These are phyloP conservation scores for Falco peregrinus DNA, from an alignment of 2,797 vertebrate genomes.

Conservation along the genomic window DNA sequence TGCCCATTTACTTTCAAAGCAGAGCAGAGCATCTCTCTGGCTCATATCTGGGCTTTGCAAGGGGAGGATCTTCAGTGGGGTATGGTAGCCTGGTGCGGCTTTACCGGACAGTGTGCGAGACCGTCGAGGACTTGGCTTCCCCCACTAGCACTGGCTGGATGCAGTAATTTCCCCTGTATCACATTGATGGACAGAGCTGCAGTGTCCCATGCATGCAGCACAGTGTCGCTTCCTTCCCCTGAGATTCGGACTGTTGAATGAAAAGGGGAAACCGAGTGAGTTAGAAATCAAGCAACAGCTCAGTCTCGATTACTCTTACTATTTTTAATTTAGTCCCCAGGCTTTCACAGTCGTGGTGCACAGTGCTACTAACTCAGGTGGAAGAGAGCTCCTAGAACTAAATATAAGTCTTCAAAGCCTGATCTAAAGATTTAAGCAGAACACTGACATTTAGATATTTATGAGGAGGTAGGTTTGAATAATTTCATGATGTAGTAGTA, in stretches of 20 bases:
- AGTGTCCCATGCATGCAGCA: rapidly evolving
- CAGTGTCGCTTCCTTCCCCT: neutral
- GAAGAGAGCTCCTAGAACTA: neutral
- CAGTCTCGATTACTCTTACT: neutral
- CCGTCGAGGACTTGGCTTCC: neutral
- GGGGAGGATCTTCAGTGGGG: neutral
- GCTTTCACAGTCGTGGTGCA: neutral
- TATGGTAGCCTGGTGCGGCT: neutral
- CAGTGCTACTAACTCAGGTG: neutral
- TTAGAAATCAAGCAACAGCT: neutral
- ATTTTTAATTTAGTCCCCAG: neutral
- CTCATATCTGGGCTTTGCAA: neutral
- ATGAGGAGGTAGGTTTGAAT: neutral
- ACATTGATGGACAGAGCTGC: neutral
- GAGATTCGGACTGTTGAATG: neutral
- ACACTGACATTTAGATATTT: neutral
- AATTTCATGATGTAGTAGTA: neutral
- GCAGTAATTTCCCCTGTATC: neutral
- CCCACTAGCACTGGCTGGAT: neutral
- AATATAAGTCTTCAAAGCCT: neutral
- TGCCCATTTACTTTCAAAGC: neutral
- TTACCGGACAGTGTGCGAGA: neutral
- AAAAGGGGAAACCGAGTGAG: neutral
- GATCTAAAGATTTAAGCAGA: neutral
- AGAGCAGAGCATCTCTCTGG: neutral